Percentiles rank a stretch among this genome's conserved stretches.
These are phyloP conservation scores for Calliopum simillimum DNA, from an alignment of 2,888 invertebrate genomes.

Conservation along the genomic window DNA sequence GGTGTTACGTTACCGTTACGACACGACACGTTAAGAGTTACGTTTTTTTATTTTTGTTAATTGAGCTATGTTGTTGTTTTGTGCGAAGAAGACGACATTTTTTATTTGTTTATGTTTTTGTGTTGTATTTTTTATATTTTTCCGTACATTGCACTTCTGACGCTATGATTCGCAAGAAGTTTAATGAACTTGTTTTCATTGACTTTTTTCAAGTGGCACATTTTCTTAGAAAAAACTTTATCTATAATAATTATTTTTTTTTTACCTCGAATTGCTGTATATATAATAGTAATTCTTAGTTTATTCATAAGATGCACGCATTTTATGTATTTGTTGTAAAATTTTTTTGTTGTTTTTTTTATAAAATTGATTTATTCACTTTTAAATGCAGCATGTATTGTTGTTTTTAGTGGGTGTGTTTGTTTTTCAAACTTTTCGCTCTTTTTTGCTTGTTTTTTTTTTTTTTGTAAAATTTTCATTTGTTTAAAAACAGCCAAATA, in stretches of 20 bases:
- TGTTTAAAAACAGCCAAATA: not conserved
- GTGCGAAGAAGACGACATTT: constrained; percentile 7
- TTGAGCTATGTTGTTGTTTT: not conserved
- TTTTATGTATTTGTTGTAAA: not conserved
- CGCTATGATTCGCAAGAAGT: not conserved
- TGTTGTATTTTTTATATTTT: constrained; percentile 3
- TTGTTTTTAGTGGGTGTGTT: constrained; percentile 5
- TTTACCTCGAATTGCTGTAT: no score
- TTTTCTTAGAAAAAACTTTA: not conserved
- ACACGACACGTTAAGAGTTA: not conserved
- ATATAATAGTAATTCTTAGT: not conserved
- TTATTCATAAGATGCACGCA: constrained; percentile 29
- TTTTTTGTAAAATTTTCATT: not conserved
- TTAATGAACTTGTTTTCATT: no score
- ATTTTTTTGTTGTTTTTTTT: constrained; percentile 16
- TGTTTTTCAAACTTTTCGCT: not conserved
- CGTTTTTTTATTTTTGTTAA: not conserved
- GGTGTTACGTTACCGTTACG: not conserved
- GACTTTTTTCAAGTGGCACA: not conserved
- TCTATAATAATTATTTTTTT: no score
- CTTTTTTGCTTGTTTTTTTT: not conserved
- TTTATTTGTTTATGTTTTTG: not conserved
- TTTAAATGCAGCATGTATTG: no score
- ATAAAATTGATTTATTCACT: constrained; percentile 19
- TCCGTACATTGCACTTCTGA: not conserved